These are phyloP conservation scores for Clepsis dumicolana DNA, from an alignment of 2,888 invertebrate genomes.

Conservation along the genomic window DNA sequence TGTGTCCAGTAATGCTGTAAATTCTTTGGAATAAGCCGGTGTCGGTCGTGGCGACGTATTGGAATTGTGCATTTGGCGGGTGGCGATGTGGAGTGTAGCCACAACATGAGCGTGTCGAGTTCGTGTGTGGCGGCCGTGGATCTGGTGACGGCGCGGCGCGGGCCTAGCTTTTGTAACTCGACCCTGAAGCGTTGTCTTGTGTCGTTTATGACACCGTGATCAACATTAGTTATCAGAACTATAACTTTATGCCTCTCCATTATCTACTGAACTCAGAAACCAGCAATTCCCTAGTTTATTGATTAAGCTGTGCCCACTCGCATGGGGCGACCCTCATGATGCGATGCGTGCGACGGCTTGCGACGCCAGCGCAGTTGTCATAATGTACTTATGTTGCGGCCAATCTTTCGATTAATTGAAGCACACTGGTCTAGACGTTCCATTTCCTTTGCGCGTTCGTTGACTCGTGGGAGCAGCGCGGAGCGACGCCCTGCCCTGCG, in stretches of 20 bases:
- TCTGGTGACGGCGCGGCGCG: constrained; percentile 37
- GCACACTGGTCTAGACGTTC: constrained; percentile 61
- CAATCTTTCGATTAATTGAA: constrained; percentile 54
- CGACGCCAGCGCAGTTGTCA: neutral
- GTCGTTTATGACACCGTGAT: constrained; percentile 9
- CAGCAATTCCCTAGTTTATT: neutral
- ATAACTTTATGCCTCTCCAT: neutral
- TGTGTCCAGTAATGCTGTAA: constrained; percentile 30
- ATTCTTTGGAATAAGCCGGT: constrained; percentile 30
- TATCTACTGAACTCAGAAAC: neutral
- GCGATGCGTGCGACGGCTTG: neutral
- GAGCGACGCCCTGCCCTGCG: constrained; percentile 37
- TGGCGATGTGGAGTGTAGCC: constrained; percentile 28
- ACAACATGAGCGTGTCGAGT: constrained; percentile 41
- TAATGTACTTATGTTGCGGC: constrained; percentile 40
- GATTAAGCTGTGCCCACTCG: neutral
- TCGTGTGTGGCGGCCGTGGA: constrained; percentile 29
- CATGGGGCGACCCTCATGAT: neutral
- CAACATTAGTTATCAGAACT: constrained; percentile 15
- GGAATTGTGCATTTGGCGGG: constrained; percentile 22
- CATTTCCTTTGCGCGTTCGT: constrained; percentile 65
- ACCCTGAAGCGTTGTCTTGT: constrained; percentile 20
- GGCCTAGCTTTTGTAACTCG: constrained; percentile 38
- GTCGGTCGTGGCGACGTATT: constrained; percentile 22
- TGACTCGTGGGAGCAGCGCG: constrained; percentile 54